Base-by-base conservation (phyloP, 2,113 vertebrate genomes). In the Cinclus cinclus region DNA sequence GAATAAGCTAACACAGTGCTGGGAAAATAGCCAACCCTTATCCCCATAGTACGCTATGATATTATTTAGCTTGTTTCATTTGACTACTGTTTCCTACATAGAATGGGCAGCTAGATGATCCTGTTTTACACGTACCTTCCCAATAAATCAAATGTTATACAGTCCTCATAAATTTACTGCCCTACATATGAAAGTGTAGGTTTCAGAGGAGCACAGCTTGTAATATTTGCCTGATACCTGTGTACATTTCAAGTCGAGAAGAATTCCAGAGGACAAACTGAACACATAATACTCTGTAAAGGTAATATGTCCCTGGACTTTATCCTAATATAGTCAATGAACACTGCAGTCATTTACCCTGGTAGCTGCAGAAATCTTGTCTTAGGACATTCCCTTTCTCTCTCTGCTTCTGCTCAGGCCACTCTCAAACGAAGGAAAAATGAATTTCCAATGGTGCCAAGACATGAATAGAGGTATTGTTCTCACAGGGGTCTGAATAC, bases 381-480 rank as follows among this genome's bases (percentile, higher is more conserved):
- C 91, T 96, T 95, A 88, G 53, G 77, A 87, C 65, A 0, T 37
- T 95, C 63, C 67, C 70, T 39, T 91, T 52, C 27, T 67, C 25
- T 33, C 53, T 77, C 59, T 83, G 58, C 79, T 92, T 96, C 89
- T 92, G 39, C 62, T 81, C 88, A 94, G 86, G 44, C 59, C 52
- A 52, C 67, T 94, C 69, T 75, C 10, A 20, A 97, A 95, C 1
- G 70, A 95, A 95, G 92, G 37, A 95, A 95, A 93, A 96, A 79
- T 7, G 14, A 53, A 95, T 88, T 97, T 94, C 92, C 91, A 56
- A 17, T 71, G 74, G 75, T 85, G 83, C n/a, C 6, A 39, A 83
- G 74, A 53, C 83, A 89, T 97, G 97, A 98, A 98, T 97, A 81
- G 95, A 93, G 41, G 79, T 80, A 97, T 96, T 98, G 98, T 98